Evolutionary conservation across 92 coral and sea anemone species (phyloP), one percentile per base, ranked within the genome.

Genomic region (Umimayanthus kanabou): DNA sequence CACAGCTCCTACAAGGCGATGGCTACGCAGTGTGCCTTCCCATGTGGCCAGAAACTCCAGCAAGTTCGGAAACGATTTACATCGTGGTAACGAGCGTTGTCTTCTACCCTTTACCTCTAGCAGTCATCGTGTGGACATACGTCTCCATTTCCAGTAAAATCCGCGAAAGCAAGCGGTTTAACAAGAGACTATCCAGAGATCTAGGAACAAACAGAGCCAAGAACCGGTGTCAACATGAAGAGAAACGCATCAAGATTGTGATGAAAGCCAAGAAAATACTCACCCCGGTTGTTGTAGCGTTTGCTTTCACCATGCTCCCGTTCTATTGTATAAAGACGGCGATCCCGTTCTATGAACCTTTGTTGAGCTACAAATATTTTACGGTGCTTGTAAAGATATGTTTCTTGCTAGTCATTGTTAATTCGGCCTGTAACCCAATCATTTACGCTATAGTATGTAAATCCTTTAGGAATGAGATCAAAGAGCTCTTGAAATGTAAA

Each of bases 141-240:
- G 77, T 30, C 77, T 73, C 77, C 33, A 73, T 73, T 9, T 73
- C 77, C 4, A 33, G 77, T 9, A 73, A 73, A 73, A 73, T 73
- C 77, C 39, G 20, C 18, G 77, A 73, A 23, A 73, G 77, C 42
- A 73, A 73, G 8, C 42, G 42, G 20, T 73, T 73, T 43, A 73
- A 73, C 39, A 29, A 20, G 77, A 73, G 77, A 73, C 8, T 18
- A 2, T 73, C 77, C 14, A 33, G 77, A 30, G 77, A 73, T 15
- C 77, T 73, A 4, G 77, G 77, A 14, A 30, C 18, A 6, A 6
- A 73, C 77, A 73, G 77, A 30, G 30, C 20, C 18, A 73, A 73
- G 77, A 73, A 13, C 77, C 39, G 15, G 22, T 73, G 77, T 73
- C 77, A 22, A 28, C 77, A 73, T 26, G 77, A 73, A 73, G 77